A percentile compares a stretch with the other conserved stretches of the same genome.
phyloP scores from a whole-genome alignment of 2,888 invertebrate species.

The Parapristionchus giblindavisi region DNA sequence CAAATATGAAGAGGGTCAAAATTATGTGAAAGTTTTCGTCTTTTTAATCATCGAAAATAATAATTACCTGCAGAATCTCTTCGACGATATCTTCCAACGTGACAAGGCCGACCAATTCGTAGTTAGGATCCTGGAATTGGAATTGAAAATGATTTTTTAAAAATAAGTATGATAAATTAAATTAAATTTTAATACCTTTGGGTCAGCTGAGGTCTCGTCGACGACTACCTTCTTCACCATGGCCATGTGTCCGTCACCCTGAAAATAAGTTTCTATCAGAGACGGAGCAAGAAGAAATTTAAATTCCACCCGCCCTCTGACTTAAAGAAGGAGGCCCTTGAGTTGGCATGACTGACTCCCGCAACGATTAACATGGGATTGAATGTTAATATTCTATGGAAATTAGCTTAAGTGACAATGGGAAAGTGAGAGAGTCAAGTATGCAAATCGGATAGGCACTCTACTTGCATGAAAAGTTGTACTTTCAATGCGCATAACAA shows the following conservation, averaged over 20 bases:
- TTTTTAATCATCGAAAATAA: not conserved
- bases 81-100: slow-evolving; percentile 76
- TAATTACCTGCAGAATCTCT: slow-evolving; percentile 55
- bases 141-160: not conserved
- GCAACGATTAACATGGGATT: too few relatives aligned
- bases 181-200: not conserved
- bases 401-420: too few relatives aligned
- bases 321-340: too few relatives aligned
- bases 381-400: too few relatives aligned
- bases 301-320: too few relatives aligned
- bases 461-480: too few relatives aligned
- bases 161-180: not conserved
- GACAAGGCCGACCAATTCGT: slow-evolving; percentile 90
- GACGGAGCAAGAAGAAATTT: too few relatives aligned
- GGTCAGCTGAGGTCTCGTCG: slow-evolving; percentile 77
- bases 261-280: slow-evolving; percentile 18
- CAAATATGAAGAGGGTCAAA: not conserved
- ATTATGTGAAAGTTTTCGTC: not conserved
- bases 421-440: too few relatives aligned
- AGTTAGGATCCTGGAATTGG: slow-evolving; percentile 80
- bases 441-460: too few relatives aligned
- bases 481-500: too few relatives aligned
- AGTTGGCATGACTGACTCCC: too few relatives aligned
- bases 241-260: slow-evolving; percentile 75
- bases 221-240: slow-evolving; percentile 84